Evolutionary conservation across 2,113 vertebrate genomes (phyloP), one percentile per base, ranked within the genome.

Genomic region (Aegithalos caudatus): DNA sequence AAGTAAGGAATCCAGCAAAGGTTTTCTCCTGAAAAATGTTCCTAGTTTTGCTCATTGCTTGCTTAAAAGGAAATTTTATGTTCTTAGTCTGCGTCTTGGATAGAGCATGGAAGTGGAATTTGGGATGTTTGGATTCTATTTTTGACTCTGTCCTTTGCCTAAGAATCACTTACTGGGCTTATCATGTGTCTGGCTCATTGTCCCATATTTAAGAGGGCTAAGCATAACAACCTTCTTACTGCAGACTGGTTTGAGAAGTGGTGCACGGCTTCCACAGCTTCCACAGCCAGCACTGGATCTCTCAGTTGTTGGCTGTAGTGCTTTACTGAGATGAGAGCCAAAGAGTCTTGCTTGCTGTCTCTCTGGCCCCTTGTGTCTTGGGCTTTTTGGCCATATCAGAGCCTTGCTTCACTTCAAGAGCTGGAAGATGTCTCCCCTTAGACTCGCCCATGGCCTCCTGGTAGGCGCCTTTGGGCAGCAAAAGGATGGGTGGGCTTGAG

Each of bases 31-130:
- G 48, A 88, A 92, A 80, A 95, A 83, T 2, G 14, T 60, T 88
- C 48, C 65, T 44, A 61, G 61, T 94, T 93, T 86, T 95, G 82
- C 69, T 35, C 6, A 1, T 81, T 81, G 35, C 92, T 90, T 71
- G 80, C 88, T 96, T 94, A 92, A 93, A 96, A 96, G 92, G 92
- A 92, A 87, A 86, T 86, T 91, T 50, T 82, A 25, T 62, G 56
- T 90, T 96, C 81, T 86, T 81, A 53, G 23, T 78, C 47, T 90
- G 74, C 2, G 57, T 91, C 53, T 86, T 91, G 88, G 90, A 77
- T 80, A 31, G 56, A 83, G 44, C 5, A 6, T 44, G 44, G 54
- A 80, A 78, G 22, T 86, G 81, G 93, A 93, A 90, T 94, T 90
- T 73, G n/a, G 69, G 56, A 86, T 40, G 44, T 70, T 80, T 86